phyloP scores from a whole-genome alignment of 1,140 invertebrate genomes.

The Streblospio benedicti region DNA sequence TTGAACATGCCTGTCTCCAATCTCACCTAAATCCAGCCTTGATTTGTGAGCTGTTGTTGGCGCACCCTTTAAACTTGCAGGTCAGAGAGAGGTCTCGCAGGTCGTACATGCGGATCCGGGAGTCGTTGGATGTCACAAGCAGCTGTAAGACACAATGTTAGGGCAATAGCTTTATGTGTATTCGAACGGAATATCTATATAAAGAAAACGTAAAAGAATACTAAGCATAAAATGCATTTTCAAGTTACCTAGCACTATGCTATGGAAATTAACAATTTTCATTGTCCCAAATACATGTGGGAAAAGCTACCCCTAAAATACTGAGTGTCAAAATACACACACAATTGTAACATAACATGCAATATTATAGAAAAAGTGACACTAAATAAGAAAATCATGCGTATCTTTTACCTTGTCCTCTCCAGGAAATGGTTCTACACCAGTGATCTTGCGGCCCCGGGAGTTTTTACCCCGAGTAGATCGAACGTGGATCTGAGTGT shows the following conservation, averaged over 20 bases:
- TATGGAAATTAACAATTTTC: neutral
- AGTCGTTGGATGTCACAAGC: constrained; percentile 95
- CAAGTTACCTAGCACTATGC: neutral
- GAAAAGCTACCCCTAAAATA: neutral
- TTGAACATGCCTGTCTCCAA: too few species aligned
- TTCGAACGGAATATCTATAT: neutral
- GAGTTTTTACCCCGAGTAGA: constrained; percentile 90
- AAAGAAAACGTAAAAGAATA: too few species aligned
- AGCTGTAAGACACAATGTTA: constrained; percentile 57
- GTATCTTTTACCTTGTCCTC: constrained; percentile 82
- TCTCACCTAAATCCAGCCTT: constrained; percentile 75
- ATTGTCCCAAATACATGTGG: neutral
- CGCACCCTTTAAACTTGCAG: constrained; percentile 92
- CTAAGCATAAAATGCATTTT: too few species aligned
- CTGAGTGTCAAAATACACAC: neutral
- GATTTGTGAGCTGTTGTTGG: constrained; percentile 93
- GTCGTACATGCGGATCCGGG: constrained; percentile 90
- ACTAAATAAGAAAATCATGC: too few species aligned
- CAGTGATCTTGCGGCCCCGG: constrained; percentile 88
- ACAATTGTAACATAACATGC: neutral
- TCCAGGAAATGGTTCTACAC: constrained; percentile 91
- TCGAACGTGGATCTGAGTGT: constrained; percentile 91
- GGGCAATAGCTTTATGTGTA: neutral
- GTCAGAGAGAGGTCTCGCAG: constrained; percentile 88
- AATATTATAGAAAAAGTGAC: neutral